Evolutionary conservation across 2,113 vertebrate species (phyloP).

Genomic region (Scalopus aquaticus): DNA sequence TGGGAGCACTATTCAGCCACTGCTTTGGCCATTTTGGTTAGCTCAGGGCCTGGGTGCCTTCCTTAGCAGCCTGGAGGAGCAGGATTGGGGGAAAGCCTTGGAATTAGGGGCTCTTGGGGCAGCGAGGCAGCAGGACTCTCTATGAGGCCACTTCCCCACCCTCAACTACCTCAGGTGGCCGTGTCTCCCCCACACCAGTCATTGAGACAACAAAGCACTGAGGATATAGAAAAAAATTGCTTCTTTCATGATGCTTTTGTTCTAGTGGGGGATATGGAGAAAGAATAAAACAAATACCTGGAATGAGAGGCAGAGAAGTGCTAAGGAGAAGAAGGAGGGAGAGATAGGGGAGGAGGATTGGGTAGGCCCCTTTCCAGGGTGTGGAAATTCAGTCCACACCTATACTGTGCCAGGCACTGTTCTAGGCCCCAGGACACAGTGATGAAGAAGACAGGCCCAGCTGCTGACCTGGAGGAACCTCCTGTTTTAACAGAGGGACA

Average conservation of each 20-base stretch:
- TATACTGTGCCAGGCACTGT: neutral
- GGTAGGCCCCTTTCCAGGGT: neutral
- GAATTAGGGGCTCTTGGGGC: rapidly evolving
- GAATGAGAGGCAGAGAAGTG: neutral
- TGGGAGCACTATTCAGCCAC: neutral
- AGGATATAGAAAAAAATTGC: neutral
- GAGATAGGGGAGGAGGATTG: neutral
- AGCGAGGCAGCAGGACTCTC: neutral
- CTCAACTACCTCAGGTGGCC: neutral
- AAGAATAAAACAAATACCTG: neutral
- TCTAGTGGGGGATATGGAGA: neutral
- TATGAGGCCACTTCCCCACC: neutral
- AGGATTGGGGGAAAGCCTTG: neutral
- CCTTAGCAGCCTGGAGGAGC: neutral
- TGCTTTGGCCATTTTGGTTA: neutral
- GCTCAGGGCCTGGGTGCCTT: neutral
- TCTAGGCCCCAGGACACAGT: neutral
- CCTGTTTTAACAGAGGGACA: neutral
- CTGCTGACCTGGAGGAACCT: neutral
- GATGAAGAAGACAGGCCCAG: neutral
- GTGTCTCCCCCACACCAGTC: neutral
- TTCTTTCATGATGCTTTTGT: neutral
- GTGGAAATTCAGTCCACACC: neutral
- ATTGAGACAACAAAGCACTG: neutral
- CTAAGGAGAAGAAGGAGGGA: neutral